These are phyloP conservation scores for Mustela lutreola DNA, from an alignment of 2,113 vertebrate species.

Conservation along the genomic window DNA sequence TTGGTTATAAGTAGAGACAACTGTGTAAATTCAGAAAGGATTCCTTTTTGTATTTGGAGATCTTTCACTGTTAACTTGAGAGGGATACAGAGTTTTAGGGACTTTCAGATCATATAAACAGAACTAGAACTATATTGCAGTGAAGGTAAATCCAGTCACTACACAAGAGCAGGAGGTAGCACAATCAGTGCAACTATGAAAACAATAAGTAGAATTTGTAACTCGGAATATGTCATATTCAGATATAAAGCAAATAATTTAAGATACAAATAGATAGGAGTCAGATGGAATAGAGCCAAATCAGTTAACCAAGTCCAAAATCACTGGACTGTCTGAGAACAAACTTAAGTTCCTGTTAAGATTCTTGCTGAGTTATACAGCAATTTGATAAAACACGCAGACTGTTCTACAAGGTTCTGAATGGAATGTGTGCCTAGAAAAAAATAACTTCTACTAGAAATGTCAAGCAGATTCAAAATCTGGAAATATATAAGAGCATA, in stretches of 20 bases:
- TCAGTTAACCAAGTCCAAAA: not conserved
- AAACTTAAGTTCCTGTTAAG: not conserved
- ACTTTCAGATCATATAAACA: not conserved
- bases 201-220: conserved; percentile 7
- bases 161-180: not conserved
- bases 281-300: not conserved
- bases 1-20: not conserved
- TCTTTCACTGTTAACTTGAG: not conserved
- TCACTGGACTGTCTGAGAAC: not conserved
- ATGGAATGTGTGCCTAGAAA: not conserved
- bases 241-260: not conserved
- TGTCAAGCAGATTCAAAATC: not conserved
- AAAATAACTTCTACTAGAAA: not conserved
- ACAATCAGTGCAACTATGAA: not conserved
- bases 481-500: not conserved
- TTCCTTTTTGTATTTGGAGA: not conserved
- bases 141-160: not conserved
- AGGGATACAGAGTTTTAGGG: not conserved
- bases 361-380: not conserved
- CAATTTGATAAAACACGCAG: not conserved
- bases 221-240: not conserved
- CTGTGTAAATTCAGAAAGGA: not conserved
- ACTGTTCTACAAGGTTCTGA: not conserved
- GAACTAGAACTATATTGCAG: not conserved
- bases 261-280: not conserved